phyloP scores from a whole-genome alignment of 2,888 invertebrate species.

The Teinopalpus imperialis region DNA sequence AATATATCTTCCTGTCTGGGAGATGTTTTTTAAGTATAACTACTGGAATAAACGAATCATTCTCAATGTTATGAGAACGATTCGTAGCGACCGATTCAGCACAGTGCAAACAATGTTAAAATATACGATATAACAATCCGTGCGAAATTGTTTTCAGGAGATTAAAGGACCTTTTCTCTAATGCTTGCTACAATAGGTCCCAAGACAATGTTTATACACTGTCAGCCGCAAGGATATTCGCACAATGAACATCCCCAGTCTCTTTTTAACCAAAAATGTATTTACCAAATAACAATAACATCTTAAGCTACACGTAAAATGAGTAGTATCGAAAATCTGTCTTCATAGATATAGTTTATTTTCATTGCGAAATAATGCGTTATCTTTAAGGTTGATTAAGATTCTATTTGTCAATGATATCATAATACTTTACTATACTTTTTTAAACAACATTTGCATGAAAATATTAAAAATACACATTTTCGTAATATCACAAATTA shows the following conservation, averaged over 20 bases:
- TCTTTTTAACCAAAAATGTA: slow-evolving; percentile 63
- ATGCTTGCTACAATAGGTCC: slow-evolving; percentile 58
- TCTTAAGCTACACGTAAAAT: slow-evolving; percentile 34
- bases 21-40: too few relatives aligned
- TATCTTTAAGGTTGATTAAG: too few relatives aligned
- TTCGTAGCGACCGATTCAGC: slow-evolving; percentile 38
- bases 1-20: slow-evolving; percentile 3
- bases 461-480: too few relatives aligned
- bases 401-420: too few relatives aligned
- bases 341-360: slow-evolving; percentile 16
- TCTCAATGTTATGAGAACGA: slow-evolving; percentile 29
- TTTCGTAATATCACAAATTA: too few relatives aligned
- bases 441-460: too few relatives aligned
- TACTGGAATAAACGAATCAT: slow-evolving; percentile 3
- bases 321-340: slow-evolving; percentile 31
- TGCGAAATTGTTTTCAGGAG: slow-evolving; percentile 59
- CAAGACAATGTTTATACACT: slow-evolving; percentile 58
- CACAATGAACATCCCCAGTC: slow-evolving; percentile 54
- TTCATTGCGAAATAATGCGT: too few relatives aligned
- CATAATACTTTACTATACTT: too few relatives aligned
- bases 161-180: slow-evolving; percentile 58
- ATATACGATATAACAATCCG: slow-evolving; percentile 48
- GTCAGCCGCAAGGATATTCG: slow-evolving; percentile 60
- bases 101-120: slow-evolving; percentile 40
- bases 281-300: slow-evolving; percentile 58